Evolutionary conservation across 2,888 invertebrate genomes (phyloP), one percentile per base, ranked within the genome.

Genomic region (Ophion slaviceki): DNA sequence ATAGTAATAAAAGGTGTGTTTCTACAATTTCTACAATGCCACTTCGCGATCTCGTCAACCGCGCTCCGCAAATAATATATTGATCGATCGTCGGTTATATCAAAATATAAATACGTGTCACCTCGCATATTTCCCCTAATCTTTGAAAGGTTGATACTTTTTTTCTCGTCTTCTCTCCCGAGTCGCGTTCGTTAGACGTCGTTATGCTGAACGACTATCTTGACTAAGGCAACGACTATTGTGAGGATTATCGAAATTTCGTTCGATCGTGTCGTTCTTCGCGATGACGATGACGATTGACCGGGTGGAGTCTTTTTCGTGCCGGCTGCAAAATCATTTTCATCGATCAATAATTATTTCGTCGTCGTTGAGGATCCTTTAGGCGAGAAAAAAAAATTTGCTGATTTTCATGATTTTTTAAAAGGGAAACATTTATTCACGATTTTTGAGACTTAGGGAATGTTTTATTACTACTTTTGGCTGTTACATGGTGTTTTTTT

Each of bases 21-120:
- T 85, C 85, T 85, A 85, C 85, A 85, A 85, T 85, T 85, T 85
- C 85, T 85, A 85, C 85, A 85, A 85, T 82, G 85, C 85, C 82
- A 36, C 71, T 45, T 72, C 70, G 82, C 66, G 61, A 70, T 84
- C 57, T 68, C 75, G 81, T 81, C 75, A 62, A 81, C 59, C 40
- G 74, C 80, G 74, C 74, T 70, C 75, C 75, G 81, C 81, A 70
- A 76, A 32, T 76, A 24, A 32, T 59, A 74, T 57, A 45, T 71
- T 57, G 74, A 67, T 80, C 74, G 67, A 71, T 80, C 66, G 66
- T 80, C 62, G 79, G 64, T 47, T 79, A 53, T 86, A 84, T 83
- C 28, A 87, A 88, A 88, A 88, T 87, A 86, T 78, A 87, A 83
- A 87, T 85, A 86, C 67, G 75, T 64, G 45, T 62, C 24, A 57